Evolutionary conservation across 2,888 invertebrate species (phyloP), one percentile per base, ranked within the genome.

Genomic region (Autographa gamma): DNA sequence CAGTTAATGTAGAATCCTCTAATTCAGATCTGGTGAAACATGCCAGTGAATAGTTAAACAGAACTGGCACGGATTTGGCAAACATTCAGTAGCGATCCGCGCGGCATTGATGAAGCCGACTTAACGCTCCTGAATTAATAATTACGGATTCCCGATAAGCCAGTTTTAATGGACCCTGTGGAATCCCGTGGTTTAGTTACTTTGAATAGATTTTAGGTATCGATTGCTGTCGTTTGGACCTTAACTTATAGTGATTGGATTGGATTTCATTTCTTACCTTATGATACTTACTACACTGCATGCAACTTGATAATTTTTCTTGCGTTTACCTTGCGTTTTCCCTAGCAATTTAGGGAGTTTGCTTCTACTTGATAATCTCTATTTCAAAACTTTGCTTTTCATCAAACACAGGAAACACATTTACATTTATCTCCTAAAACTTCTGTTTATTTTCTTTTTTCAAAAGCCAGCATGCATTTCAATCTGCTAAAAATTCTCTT

Each of bases 1-100:
- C 67, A 78, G 70, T 85, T 85, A 85, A 87, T 85, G 80, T 81
- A 69, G 71, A 85, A 85, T 86, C 86, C 81, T 83, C 80, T 88
- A 82, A 88, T 87, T 85, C 83, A 75, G 81, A 84, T 80, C 78
- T 82, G 86, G 66, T 86, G 86, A 87, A 90, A 88, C 85, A 83
- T 84, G 78, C 73, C 83, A 77, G 81, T 90, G 88, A 89, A 90
- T 90, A 89, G 82, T 88, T 89, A 88, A 90, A 83, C 84, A 81
- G 76, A 72, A 74, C 77, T 74, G 78, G 76, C 81, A 80, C 80
- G 80, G 85, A 88, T 90, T 89, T 88, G 86, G 88, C 88, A 87
- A 88, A 84, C 82, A 82, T 85, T 88, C 84, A 79, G 79, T 69
- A n/a, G 66, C 64, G 69, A 76, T 80, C 73, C 71, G 69, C 71